Conservation (phyloP, 2,888 invertebrate genomes). For the Tromatobia lineatoria region DNA sequence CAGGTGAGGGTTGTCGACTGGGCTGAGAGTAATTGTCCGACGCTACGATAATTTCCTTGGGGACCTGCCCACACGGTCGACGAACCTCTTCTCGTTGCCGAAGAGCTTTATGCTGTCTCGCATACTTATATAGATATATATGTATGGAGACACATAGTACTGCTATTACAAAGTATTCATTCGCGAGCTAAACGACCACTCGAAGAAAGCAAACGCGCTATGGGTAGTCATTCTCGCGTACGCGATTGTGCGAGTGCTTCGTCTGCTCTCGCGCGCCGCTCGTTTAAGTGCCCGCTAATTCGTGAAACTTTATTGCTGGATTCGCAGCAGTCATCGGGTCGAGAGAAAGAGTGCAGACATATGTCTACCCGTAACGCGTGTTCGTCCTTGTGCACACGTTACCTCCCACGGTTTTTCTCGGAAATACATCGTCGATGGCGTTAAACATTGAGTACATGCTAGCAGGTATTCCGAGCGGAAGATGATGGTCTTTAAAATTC, state of each 20-base stretch:
- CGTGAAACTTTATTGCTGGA: slow-evolving; percentile 65
- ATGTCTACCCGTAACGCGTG: neutral
- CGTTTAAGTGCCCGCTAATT: slow-evolving; percentile 69
- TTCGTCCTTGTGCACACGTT: slow-evolving; percentile 28
- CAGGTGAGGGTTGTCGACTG: slow-evolving; percentile 56
- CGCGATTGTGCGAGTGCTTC: slow-evolving; percentile 50
- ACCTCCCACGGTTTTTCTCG: slow-evolving; percentile 49
- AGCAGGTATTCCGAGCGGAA: neutral
- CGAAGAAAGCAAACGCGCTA: slow-evolving; percentile 30
- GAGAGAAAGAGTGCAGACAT: slow-evolving; percentile 4
- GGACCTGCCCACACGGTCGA: slow-evolving; percentile 66
- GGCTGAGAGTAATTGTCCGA: slow-evolving; percentile 64
- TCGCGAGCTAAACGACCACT: slow-evolving; percentile 39
- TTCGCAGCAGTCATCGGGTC: slow-evolving; percentile 54
- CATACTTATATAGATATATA: slow-evolving; percentile 10
- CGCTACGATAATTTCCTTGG: slow-evolving; percentile 67
- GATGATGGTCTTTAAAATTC: too few relatives aligned
- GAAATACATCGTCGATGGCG: slow-evolving; percentile 23
- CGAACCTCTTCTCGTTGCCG: slow-evolving; percentile 56
- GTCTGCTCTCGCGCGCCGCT: slow-evolving; percentile 4
- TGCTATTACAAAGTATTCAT: slow-evolving; percentile 48
- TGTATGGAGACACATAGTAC: neutral
- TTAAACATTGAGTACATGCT: slow-evolving; percentile 10
- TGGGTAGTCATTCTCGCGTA: slow-evolving; percentile 61
- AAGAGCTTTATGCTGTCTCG: slow-evolving; percentile 28